Base-by-base conservation (phyloP, 2,113 vertebrate species). In the Caloenas nicobarica region DNA sequence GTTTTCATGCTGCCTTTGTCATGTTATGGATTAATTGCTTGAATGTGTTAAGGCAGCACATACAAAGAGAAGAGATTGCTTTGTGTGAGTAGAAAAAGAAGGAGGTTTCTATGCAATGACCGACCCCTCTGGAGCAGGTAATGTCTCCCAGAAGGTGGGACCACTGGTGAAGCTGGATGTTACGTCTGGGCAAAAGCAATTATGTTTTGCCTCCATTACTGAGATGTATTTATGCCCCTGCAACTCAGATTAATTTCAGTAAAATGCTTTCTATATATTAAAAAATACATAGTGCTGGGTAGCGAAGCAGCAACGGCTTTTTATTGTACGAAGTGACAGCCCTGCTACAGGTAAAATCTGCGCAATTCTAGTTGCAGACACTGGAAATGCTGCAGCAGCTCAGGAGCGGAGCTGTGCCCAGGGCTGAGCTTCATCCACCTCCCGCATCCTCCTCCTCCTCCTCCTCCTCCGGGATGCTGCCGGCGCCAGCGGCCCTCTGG, bases 1-100 rank as follows among this genome's bases (percentile, higher is more conserved):
- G 77, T 77, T 93, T 85, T 68, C 53, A 19, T 33, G 68, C 88
- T 94, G 87, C 81, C 85, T 97, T 58, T 86, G 81, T 88, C 95
- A 28, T 10, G 56, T 85, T 85, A 64, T 15, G 60, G 92, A 96
- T 97, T 96, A 84, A 97, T 77, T 42, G 8, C 81, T 91, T 86
- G 40, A 73, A 62, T n/a, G 40, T 42, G 69, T 86, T 66, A 78
- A 84, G 76, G 48, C 22, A 81, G 73, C 42, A 90, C 78, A 95
- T 38, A 81, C 81, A 51, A 40, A 64, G 42, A 48, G 44, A 65
- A 40, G 78, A 48, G 66, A 25, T 56, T 53, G 5, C 28, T 5
- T 60, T 38, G 38, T 60, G 48, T 46, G 61, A 69, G 62, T 7
- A 51, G 61, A 61, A 70, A 17, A 60, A 74, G 71, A 42, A 23